Evolutionary conservation across 2,113 vertebrate species (phyloP).

Genomic region (Aplodontia rufa): DNA sequence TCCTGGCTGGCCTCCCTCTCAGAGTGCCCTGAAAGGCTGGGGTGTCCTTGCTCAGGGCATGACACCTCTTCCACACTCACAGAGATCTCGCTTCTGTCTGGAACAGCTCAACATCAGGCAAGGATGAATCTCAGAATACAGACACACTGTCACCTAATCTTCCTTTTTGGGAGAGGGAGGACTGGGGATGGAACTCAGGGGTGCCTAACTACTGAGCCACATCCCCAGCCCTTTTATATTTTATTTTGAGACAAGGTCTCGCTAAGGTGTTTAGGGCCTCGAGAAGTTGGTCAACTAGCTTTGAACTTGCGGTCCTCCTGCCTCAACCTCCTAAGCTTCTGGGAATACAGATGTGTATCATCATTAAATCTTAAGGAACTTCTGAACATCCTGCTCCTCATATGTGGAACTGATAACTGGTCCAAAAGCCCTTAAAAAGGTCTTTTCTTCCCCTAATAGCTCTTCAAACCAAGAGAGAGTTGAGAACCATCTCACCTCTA

Average conservation of each 20-base stretch:
- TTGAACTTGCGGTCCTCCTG: no score
- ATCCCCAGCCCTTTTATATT: no score
- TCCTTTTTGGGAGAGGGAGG: no score
- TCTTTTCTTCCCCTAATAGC: background rate
- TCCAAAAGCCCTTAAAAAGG: background rate
- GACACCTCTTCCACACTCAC: background rate
- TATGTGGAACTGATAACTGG: background rate
- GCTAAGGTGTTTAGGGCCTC: no score
- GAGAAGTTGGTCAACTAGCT: no score
- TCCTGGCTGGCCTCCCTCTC: no score
- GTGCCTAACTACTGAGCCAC: no score
- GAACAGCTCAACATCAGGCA: background rate
- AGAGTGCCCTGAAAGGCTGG: no score
- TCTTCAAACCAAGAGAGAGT: background rate
- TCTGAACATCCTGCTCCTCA: background rate
- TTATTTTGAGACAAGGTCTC: no score
- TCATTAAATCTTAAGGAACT: background rate
- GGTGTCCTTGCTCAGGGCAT: background rate
- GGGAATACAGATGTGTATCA: no score
- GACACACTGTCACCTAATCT: rapidly evolving
- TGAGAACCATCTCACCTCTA: background rate
- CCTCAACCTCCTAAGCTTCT: no score
- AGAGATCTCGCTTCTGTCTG: background rate
- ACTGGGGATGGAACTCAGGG: no score
- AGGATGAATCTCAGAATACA: background rate